Evolutionary conservation across 2,888 invertebrate genomes (phyloP), one percentile per base, ranked within the genome.

Genomic region (Tolmerus cingulatus): DNA sequence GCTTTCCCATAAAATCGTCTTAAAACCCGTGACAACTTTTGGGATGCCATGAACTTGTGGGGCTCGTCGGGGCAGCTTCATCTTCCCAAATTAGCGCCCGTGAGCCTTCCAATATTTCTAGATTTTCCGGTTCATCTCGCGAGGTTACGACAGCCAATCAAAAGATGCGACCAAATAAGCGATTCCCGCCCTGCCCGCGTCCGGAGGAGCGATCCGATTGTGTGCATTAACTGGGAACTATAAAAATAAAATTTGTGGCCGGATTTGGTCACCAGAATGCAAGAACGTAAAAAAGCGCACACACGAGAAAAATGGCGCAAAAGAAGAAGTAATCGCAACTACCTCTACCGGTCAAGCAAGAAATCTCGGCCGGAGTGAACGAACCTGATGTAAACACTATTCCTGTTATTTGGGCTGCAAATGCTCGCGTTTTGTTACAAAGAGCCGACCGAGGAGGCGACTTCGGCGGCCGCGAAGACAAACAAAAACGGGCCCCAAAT

Each of bases 321-420:
- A 55, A 55, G 37, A 27, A 34, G 79, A 40, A 82, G 77, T 81
- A 86, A 87, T 77, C 78, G 30, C 40, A 78, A 81, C 82, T 86
- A 87, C 88, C 86, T 79, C 82, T 86, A 87, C 88, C 86, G 85
- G 88, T 88, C 78, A 66, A 51, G 87, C 88, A 87, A 88, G 88
- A 87, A 87, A 87, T 66, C 87, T 76, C 37, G 34, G 34, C 84
- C 37, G 77, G 84, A 81, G 87, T 87, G 79, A 88, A 88, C 86
- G 79, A 82, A 87, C 87, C 81, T 87, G 85, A 87, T 84, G 88
- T 88, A 88, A 88, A 88, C 88, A 88, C 23, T 87, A 78, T 88
- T 87, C 87, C 88, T 87, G 88, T 88, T 88, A 88, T 87, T 87
- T 74, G 85, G 86, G 55, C 57, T 82, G 82, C 55, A 30, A 82